Evolutionary conservation across 30 jellyfish, hydroid and myxozoan genomes (phyloP), one percentile per base, ranked within the genome.

Genomic region (Aurelia aurita): DNA sequence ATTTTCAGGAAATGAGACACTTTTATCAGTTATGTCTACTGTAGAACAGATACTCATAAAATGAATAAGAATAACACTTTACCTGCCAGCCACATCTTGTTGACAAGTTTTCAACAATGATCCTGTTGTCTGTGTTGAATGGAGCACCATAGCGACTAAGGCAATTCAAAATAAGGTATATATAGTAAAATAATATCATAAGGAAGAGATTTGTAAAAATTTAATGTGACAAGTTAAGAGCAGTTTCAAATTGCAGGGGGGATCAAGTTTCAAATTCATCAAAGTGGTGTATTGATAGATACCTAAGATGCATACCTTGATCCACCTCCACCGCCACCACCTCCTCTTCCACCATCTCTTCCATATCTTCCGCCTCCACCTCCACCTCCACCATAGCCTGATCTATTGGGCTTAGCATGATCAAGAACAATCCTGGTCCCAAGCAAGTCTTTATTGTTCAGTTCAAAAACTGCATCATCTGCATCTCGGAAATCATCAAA

Each of bases 21-120:
- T 18, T 55, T 22, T 1, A 55, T 55, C 12, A 49, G 18, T 10
- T 10, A 12, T 18, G 67, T 19, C 26, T 55, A 22, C 67, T 55
- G 11, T 55, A 9, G 26, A 23, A 8, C 34, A 34, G 19, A 31
- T 20, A 20, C 14, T 61, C 44, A 23, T 2, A 3, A 45, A 20
- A 10, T 7, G 2, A 61, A 2, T 35, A 16, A 26, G 6, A 43
- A 18, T 21, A 29, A 19, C 13, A n/a, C 63, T 87, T 35, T 47
- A 96, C 99, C 97, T 96, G 99, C 99, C 99, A 96, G 28, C 99
- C 97, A 69, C 96, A 82, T 47, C 98, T 70, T 12, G 97, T 79
- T 35, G 99, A 96, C 15, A 96, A 87, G 75, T 96, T 96, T 68
- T 90, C 97, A 35, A 96, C 90, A 72, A 90, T 87, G 25, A 96